Conservation (phyloP, 2,888 invertebrate genomes). For the Orthonevra nobilis region DNA sequence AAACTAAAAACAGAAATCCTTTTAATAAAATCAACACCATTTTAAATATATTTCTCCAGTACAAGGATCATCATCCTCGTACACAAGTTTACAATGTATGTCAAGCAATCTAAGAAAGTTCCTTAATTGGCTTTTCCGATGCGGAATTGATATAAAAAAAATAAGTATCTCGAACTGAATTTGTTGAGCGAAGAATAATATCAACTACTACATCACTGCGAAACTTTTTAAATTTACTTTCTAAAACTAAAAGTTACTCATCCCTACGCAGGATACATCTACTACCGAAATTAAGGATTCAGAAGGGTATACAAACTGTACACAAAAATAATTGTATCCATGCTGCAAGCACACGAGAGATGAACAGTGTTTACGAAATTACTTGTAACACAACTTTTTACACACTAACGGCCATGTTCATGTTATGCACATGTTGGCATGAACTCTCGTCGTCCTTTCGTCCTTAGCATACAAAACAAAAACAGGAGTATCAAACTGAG, state of each 20-base stretch:
- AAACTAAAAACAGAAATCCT: too few species aligned
- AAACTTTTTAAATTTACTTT: constrained; percentile 26
- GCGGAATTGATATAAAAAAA: background rate
- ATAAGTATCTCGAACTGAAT: too few species aligned
- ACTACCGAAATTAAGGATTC: background rate
- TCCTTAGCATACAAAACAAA: constrained; percentile 21
- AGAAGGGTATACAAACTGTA: background rate
- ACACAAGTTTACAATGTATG: too few species aligned
- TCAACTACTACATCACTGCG: background rate
- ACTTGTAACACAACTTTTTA: constrained; percentile 44
- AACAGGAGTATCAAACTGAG: constrained; percentile 46
- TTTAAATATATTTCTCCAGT: too few species aligned
- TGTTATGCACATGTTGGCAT: too few species aligned
- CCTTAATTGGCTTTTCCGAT: constrained; percentile 5
- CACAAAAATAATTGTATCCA: constrained; percentile 21
- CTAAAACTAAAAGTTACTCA: background rate
- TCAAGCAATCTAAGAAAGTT: background rate
- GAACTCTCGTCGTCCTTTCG: constrained; percentile 33
- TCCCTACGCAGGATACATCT: constrained; percentile 13
- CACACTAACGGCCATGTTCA: constrained; percentile 28
- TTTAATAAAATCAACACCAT: too few species aligned
- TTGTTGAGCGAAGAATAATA: background rate
- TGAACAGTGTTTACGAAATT: constrained; percentile 49
- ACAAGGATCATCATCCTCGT: too few species aligned
- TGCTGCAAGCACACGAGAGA: constrained; percentile 3